phyloP scores from a whole-genome alignment of 2,113 vertebrate genomes.

The Maccullochella peelii region DNA sequence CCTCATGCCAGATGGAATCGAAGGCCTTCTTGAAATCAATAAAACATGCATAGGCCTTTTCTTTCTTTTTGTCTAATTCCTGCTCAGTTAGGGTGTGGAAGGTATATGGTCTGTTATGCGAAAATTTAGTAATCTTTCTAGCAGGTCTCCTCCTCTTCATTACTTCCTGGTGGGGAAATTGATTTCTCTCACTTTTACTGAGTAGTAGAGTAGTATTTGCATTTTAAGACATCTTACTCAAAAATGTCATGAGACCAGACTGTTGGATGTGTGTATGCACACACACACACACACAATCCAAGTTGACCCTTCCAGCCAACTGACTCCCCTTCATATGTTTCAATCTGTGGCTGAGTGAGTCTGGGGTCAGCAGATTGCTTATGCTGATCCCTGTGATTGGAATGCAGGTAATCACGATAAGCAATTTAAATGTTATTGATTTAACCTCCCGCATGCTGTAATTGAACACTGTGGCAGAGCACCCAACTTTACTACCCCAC shows the following conservation, averaged over 20 bases:
- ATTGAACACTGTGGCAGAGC: slow-evolving; percentile 89
- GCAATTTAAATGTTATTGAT: slow-evolving; percentile 99
- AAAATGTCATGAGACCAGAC: not conserved
- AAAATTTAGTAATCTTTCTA: not conserved
- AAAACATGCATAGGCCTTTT: too few species aligned
- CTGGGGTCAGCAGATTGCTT: slow-evolving; percentile 95
- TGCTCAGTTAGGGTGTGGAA: too few species aligned
- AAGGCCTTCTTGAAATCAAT: too few species aligned
- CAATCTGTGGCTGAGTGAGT: slow-evolving; percentile 84
- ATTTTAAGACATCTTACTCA: slow-evolving; percentile 12
- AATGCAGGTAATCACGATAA: slow-evolving; percentile 95
- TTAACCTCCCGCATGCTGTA: slow-evolving; percentile 92
- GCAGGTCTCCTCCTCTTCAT: slow-evolving; percentile 3
- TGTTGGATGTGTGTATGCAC: not conserved
- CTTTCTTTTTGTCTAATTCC: too few species aligned
- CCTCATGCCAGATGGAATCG: too few species aligned
- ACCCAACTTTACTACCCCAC: slow-evolving; percentile 7
- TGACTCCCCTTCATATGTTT: slow-evolving; percentile 90
- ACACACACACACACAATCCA: not conserved
- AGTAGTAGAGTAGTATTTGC: not conserved
- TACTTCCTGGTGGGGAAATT: not conserved
- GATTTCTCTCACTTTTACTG: not conserved
- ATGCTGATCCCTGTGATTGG: slow-evolving; percentile 95
- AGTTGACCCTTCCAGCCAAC: slow-evolving; percentile 74
- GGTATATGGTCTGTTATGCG: too few species aligned